Evolutionary conservation across 2,888 invertebrate genomes (phyloP), one percentile per base, ranked within the genome.

Genomic region (Schrankia costaestrigalis): DNA sequence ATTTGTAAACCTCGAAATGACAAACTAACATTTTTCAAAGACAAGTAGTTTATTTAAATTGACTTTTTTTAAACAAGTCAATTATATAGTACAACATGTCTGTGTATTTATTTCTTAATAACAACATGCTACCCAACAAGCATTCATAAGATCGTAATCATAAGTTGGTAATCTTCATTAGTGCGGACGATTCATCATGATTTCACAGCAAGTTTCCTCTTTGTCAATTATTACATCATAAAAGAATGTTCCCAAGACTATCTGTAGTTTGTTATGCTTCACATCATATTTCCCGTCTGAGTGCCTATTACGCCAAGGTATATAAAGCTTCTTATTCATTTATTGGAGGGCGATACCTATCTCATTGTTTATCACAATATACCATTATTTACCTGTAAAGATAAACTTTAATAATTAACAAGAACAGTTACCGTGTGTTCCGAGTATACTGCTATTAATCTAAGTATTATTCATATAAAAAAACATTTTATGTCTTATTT

Each of bases 221-320:
- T 62, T 62, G 69, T 66, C 71, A 71, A 73, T 77, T 73, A 78
- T 74, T 71, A 57, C 68, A 67, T 75, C 72, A 68, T 65, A 60
- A 64, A 70, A 68, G 64, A 73, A 76, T 67, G 63, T 80, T 81
- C 78, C 69, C 81, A 78, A 75, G 78, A 74, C 67, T 58, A 57
- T 62, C 60, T 61, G 56, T 53, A 56, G 61, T 68, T 53, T 46
- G 56, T 50, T 60, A 61, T 64, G 61, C 62, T 78, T 78, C 77
- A 71, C 76, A 68, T 75, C 63, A 57, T 58, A 53, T 57, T 65
- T 65, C 65, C 66, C 55, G 51, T 46, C 58, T 55, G 52, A 53
- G 56, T 63, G 63, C 66, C 59, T 65, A 71, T 76, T 73, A 73
- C 44, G 58, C 62, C 51, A 41, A 47, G 51, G 64, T 62, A 64